Base-by-base conservation (phyloP, 2,797 vertebrate species). In the Buphagus erythrorhynchus region DNA sequence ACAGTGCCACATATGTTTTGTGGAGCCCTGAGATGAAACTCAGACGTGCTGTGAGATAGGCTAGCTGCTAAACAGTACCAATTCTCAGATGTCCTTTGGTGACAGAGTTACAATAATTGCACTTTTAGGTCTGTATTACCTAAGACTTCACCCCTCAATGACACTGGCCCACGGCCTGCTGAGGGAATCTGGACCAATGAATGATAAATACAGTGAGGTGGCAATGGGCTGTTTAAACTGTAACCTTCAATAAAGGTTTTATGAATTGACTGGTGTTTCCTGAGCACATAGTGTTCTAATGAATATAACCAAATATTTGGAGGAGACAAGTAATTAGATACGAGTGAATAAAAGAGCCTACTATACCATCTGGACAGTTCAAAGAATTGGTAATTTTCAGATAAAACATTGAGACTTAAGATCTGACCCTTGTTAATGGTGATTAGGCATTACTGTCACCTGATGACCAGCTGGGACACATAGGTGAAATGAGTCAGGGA, bases 221-320 rank as follows among this genome's bases (percentile, higher is more conserved):
- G 49, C 13, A 45, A 31, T n/a, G 33, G 33, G 17, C 21, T 36
- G 13, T 54, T 81, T 82, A 86, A 40, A 67, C 25, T 88, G 45
- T 57, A 82, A 69, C 46, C 67, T 46, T 95, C 67, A 79, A 3
- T 57, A 82, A 61, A 55, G 38, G 38, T 67, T 78, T 95, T 82
- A 79, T 59, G 48, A 90, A 78, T 55, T 68, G 36, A 76, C 51
- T 69, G 45, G 52, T 31, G n/a, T n/a, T 93, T 97, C 67, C 83
- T 3, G 8, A 90, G 67, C 45, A 83, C 49, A 66, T 14, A 48
- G 52, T 57, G 36, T 46, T 95, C 71, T 52, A 80, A 91, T 75
- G 88, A 96, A 92, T 96, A 13, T 61, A 89, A n/a, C 55, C 57
- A 95, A 96, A 90, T 93, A 95, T 93, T 95, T 97, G 78, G 7